A percentile compares a stretch with the other conserved stretches of the same genome.
phyloP scores from a whole-genome alignment of 2,797 vertebrate genomes.

The Parambassis ranga region DNA sequence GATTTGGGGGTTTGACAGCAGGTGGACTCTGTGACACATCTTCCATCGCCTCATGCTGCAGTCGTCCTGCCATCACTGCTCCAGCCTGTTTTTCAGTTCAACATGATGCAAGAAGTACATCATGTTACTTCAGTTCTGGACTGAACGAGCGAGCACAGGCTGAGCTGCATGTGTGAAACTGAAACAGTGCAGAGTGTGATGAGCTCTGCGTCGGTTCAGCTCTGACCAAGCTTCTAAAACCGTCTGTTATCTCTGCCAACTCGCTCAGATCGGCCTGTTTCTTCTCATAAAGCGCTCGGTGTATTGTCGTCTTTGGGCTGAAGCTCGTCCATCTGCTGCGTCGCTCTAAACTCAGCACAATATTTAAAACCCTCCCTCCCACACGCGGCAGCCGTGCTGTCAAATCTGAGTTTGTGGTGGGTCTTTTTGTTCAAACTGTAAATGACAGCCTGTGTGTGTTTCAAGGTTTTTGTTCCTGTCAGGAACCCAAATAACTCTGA shows the following conservation, averaged over 20 bases:
- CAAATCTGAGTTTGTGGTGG: neutral
- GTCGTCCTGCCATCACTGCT: constrained; percentile 2
- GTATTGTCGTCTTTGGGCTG: neutral
- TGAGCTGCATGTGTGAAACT: neutral
- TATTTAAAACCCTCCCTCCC: neutral
- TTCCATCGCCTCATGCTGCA: constrained; percentile 6
- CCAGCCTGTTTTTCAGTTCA: constrained; percentile 18
- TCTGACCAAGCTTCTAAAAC: neutral
- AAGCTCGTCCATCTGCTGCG: neutral
- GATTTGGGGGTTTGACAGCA: constrained; percentile 1
- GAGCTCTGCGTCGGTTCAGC: constrained; percentile 1
- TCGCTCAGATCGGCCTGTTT: neutral
- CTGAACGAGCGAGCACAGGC: neutral
- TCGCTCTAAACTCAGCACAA: neutral
- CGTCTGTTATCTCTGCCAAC: constrained; percentile 3
- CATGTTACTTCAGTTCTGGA: neutral
- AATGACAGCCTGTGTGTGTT: neutral
- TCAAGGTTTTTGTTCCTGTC: neutral
- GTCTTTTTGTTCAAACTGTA: neutral
- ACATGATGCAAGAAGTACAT: neutral
- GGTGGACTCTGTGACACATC: neutral
- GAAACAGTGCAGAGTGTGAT: neutral
- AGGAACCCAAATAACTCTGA: neutral
- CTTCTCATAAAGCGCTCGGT: neutral
- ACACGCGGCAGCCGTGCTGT: neutral